Evolutionary conservation across 2,113 vertebrate genomes (phyloP), one percentile per base, ranked within the genome.

Genomic region (Phoxinus phoxinus): DNA sequence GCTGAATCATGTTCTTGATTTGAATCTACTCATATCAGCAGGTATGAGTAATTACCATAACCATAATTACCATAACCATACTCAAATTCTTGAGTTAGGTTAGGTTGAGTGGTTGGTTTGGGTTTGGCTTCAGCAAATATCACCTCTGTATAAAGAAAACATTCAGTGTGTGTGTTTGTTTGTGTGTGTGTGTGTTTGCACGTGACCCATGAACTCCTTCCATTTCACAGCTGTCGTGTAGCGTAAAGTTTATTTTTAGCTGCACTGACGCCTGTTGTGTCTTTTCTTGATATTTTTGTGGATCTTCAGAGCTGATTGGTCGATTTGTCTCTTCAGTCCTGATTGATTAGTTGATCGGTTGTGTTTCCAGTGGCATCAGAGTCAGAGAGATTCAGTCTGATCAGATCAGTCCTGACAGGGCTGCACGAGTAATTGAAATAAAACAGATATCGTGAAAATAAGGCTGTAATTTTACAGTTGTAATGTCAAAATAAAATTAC

Each of bases 211-310:
- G 61, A 81, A 73, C 71, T 79, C 83, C 48, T 23, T 30, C 81
- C 71, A 71, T 71, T 85, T 75, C 30, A 73, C 87, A 85, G 87
- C 87, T 88, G 87, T 88, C 13, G 37, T 79, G 74, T 25, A 48
- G 87, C 32, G 37, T 78, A 83, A 85, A 63, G 82, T 80, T 88
- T 88, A 88, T 88, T 88, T 83, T 85, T 88, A 88, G 87, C 79
- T 51, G 59, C 83, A 63, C 72, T n/a, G 61, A 83, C 35, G 63
- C 73, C 75, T 59, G 51, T 79, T 69, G 51, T 86, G 63, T 84
- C 69, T 30, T 83, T 81, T 79, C 41, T 25, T 84, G 19, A 63
- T n/a, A n/a, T 75, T 87, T 56, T 67, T 41, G 17, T 53, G 63
- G 35, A 32, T n/a, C 25, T 77, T 85, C 21, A 48, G 67, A 76